These are phyloP conservation scores for Elanoides forficatus DNA, from an alignment of 2,113 vertebrate genomes.

Conservation along the genomic window DNA sequence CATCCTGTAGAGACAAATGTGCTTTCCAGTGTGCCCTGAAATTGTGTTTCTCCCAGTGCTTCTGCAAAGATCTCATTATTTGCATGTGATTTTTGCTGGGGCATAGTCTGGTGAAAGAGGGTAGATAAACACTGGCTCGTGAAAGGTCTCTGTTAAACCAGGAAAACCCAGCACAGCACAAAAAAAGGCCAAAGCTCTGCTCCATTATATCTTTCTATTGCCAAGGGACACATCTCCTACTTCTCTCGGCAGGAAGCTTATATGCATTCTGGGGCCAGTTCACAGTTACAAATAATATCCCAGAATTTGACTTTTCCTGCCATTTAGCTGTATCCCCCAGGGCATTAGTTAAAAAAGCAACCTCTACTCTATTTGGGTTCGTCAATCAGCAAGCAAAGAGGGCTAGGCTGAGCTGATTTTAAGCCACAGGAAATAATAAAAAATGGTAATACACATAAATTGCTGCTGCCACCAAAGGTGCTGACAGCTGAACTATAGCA, in stretches of 20 bases:
- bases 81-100: neutral
- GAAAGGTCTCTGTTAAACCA: neutral
- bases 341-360: neutral
- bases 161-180: neutral
- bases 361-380: neutral
- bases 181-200: neutral
- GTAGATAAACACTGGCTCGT: accelerated
- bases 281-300: neutral
- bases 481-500: neutral
- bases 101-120: neutral
- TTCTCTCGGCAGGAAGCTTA: neutral
- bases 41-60: neutral
- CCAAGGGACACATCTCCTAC: neutral
- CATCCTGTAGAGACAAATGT: neutral
- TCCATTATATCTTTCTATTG: neutral
- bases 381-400: neutral
- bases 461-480: neutral
- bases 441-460: neutral
- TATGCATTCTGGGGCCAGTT: neutral
- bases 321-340: neutral
- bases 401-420: neutral
- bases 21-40: neutral
- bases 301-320: neutral
- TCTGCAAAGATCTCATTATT: neutral
- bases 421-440: neutral